phyloP scores from a whole-genome alignment of 2,888 invertebrate species.

The Laspeyria flexula region DNA sequence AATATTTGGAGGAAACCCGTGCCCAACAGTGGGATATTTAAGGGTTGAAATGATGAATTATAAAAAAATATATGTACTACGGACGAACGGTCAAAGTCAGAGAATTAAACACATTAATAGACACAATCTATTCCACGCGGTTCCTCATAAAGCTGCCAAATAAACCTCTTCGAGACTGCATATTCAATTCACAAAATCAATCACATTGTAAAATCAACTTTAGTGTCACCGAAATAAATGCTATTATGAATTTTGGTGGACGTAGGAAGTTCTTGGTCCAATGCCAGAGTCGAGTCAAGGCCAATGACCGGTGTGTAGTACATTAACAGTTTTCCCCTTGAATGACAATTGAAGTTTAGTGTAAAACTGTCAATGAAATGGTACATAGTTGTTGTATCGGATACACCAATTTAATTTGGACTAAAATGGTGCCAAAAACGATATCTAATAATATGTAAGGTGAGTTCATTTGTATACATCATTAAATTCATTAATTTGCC shows the following conservation, averaged over 20 bases:
- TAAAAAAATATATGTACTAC: neutral
- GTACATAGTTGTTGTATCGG: slow-evolving; percentile 13
- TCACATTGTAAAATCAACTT: slow-evolving; percentile 13
- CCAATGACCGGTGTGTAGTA: slow-evolving; percentile 58
- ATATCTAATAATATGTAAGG: slow-evolving; percentile 16
- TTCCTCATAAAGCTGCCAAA: slow-evolving; percentile 48
- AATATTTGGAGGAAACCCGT: too few species aligned
- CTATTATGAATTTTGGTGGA: slow-evolving; percentile 7
- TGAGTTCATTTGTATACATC: neutral
- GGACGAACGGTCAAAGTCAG: slow-evolving; percentile 22
- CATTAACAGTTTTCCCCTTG: slow-evolving; percentile 57
- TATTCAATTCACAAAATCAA: slow-evolving; percentile 16
- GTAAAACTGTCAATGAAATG: slow-evolving; percentile 33
- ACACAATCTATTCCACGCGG: slow-evolving; percentile 30
- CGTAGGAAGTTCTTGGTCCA: slow-evolving; percentile 46
- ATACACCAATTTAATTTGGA: slow-evolving; percentile 15
- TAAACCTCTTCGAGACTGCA: slow-evolving; percentile 22
- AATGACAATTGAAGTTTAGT: slow-evolving; percentile 40
- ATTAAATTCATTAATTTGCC: neutral
- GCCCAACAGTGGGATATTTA: too few species aligned
- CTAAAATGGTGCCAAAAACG: slow-evolving; percentile 27
- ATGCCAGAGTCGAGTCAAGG: slow-evolving; percentile 64
- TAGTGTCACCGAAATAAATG: neutral
- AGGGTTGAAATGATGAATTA: too few species aligned
- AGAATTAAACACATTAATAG: slow-evolving; percentile 46